phyloP scores from a whole-genome alignment of 1,140 invertebrate genomes.

The Drosophila burlai region DNA sequence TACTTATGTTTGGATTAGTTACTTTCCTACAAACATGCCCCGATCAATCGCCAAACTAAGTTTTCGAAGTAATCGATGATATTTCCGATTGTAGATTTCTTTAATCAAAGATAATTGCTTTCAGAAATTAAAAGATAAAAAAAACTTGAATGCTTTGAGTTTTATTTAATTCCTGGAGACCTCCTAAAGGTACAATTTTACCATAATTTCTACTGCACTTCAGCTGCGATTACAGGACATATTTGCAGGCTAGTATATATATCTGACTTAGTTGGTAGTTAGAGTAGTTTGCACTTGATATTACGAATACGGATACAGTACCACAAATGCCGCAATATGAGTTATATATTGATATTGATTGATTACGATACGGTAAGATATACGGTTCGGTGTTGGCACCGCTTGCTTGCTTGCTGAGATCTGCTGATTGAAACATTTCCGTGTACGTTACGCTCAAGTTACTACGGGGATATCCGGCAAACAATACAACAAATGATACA shows the following conservation, averaged over 20 bases:
- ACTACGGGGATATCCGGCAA: slow-evolving; percentile 51
- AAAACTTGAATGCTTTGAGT: neutral
- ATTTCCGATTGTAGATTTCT: neutral
- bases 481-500: slow-evolving; percentile 64
- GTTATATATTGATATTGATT: slow-evolving; percentile 32
- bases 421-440: slow-evolving; percentile 59
- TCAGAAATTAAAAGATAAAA: neutral
- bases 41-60: neutral
- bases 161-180: neutral
- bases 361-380: slow-evolving; percentile 46
- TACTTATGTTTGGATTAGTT: slow-evolving; percentile 40
- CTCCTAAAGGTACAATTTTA: too few species aligned
- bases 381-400: slow-evolving; percentile 35
- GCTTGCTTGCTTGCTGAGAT: slow-evolving; percentile 47
- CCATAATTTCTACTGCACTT: neutral
- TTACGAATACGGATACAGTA: slow-evolving; percentile 56
- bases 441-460: slow-evolving; percentile 55
- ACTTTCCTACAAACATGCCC: slow-evolving; percentile 27
- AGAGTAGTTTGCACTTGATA: slow-evolving; percentile 51
- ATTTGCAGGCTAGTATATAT: slow-evolving; percentile 30
- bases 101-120: neutral
- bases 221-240: slow-evolving; percentile 8
- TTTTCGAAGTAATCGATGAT: slow-evolving; percentile 6
- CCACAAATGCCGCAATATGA: slow-evolving; percentile 52
- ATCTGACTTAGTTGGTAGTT: slow-evolving; percentile 51